phyloP scores from a whole-genome alignment of 2,797 vertebrate genomes.

The Thripadectes ignobilis region DNA sequence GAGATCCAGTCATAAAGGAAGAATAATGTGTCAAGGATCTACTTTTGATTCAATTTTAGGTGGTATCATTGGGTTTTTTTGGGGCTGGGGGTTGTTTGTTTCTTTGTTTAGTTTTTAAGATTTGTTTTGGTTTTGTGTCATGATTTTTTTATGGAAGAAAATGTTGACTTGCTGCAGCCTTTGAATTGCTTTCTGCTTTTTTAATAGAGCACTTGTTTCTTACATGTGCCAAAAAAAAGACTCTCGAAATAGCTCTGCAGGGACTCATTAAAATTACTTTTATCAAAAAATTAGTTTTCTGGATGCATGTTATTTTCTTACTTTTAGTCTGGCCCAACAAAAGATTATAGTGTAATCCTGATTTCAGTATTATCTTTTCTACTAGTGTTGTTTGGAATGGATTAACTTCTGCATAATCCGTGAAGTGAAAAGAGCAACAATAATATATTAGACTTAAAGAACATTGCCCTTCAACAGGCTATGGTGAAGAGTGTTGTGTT shows the following conservation, averaged over 20 bases:
- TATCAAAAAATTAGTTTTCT: background rate
- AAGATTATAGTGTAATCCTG: background rate
- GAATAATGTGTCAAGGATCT: background rate
- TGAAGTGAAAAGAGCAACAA: background rate
- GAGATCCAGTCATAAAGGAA: background rate
- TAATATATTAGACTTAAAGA: background rate
- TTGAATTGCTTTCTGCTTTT: background rate
- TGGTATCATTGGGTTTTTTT: background rate
- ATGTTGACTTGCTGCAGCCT: background rate
- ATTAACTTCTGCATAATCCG: background rate
- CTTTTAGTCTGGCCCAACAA: background rate
- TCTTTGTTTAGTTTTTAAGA: background rate
- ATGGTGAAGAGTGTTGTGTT: background rate
- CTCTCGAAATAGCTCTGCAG: background rate
- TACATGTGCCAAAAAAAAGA: background rate
- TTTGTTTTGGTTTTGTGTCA: background rate
- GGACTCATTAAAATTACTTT: background rate
- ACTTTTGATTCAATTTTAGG: background rate
- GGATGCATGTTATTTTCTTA: background rate
- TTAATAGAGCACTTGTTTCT: background rate
- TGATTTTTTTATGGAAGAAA: background rate
- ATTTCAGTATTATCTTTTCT: background rate
- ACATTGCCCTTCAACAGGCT: background rate
- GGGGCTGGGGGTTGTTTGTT: background rate
- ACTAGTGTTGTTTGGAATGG: background rate